Evolutionary conservation across 1,140 invertebrate genomes (phyloP).

Genomic region (Rhopalosiphum maidis): DNA sequence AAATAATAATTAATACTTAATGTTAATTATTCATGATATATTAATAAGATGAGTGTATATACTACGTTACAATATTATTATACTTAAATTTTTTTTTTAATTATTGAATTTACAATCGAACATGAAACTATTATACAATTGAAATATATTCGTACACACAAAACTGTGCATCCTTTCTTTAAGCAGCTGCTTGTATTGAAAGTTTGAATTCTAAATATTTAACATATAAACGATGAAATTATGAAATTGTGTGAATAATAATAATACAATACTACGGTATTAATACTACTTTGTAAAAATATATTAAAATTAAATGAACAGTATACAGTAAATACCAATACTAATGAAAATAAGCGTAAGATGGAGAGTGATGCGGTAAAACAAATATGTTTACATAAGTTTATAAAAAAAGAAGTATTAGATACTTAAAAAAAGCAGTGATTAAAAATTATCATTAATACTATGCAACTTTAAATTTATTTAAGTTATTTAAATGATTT

Average conservation of each 20-base stretch:
- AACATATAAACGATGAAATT: too few relatives aligned
- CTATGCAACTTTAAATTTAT: neutral
- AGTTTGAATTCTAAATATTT: neutral
- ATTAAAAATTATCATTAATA: neutral
- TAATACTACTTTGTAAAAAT: neutral
- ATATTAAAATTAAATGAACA: neutral
- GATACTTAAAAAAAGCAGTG: neutral
- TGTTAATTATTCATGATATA: neutral
- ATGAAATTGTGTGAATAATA: too few relatives aligned
- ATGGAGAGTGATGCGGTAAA: neutral
- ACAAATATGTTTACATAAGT: neutral
- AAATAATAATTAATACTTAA: too few relatives aligned
- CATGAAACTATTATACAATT: neutral
- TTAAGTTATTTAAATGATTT: neutral
- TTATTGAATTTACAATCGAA: neutral
- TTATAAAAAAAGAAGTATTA: too few relatives aligned
- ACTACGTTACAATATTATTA: too few relatives aligned
- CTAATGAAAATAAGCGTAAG: neutral
- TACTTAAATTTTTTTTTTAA: neutral
- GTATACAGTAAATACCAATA: neutral
- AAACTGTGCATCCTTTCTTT: neutral
- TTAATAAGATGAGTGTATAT: neutral
- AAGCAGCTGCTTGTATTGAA: neutral
- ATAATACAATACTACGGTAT: neutral
- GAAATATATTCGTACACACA: neutral